A percentile compares a stretch with the other conserved stretches of the same genome.
phyloP scores from a whole-genome alignment of 2,888 invertebrate species.

The Coronaproctus castanopsis region DNA sequence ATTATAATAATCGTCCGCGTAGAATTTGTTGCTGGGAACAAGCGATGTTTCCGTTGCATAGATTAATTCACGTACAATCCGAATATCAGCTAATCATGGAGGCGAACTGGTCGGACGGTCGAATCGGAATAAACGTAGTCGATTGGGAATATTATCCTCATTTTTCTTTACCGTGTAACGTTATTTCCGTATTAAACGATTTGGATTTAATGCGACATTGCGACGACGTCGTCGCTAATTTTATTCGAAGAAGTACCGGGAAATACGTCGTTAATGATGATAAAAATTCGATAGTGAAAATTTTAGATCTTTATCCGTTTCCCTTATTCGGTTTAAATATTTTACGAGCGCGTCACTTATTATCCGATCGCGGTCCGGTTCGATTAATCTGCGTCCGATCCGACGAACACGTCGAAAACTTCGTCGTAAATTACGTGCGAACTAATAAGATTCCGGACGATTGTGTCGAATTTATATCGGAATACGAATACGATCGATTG shows the following conservation, averaged over 20 bases:
- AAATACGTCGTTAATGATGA: conserved; percentile 27
- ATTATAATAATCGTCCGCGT: conserved; percentile 15
- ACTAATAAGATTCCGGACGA: conserved; percentile 28
- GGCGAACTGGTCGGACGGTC: conserved; percentile 28
- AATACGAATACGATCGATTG: conserved; percentile 22
- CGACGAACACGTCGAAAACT: conserved; percentile 26
- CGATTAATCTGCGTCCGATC: conserved; percentile 30
- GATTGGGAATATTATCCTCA: conserved; percentile 24
- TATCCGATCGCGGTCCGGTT: conserved; percentile 28
- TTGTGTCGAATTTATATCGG: conserved; percentile 28
- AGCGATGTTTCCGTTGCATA: conserved; percentile 41
- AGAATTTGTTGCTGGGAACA: conserved; percentile 64
- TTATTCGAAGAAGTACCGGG: conserved; percentile 19
- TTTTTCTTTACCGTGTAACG: conserved; percentile 25
- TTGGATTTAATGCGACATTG: conserved; percentile 29
- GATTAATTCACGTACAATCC: conserved; percentile 25
- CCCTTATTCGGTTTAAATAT: conserved; percentile 37
- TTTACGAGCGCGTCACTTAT: conserved; percentile 23
- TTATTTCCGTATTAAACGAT: conserved; percentile 33
- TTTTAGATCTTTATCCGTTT: conserved; percentile 36
- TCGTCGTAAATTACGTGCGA: conserved; percentile 29
- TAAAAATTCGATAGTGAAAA: conserved; percentile 16
- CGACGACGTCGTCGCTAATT: conserved; percentile 23
- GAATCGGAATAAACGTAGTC: conserved; percentile 23
- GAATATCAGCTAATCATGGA: conserved; percentile 26